These are phyloP conservation scores for Trypoxylon attenuatum DNA, from an alignment of 2,888 invertebrate genomes.

Conservation along the genomic window DNA sequence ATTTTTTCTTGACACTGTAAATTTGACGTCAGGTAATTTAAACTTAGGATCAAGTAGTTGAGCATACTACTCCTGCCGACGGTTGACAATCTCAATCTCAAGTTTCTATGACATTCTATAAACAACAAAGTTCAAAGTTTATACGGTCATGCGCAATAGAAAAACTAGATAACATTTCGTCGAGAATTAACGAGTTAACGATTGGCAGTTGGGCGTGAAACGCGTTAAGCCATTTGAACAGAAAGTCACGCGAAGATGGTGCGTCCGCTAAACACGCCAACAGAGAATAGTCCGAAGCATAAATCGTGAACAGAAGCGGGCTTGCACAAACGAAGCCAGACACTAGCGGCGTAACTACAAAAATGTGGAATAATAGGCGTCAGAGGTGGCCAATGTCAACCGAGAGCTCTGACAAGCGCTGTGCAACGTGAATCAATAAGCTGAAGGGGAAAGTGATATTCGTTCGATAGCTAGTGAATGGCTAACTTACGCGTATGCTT, in stretches of 20 bases:
- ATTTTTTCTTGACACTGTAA: no score
- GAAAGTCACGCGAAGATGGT: slow-evolving; percentile 65
- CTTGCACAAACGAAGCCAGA: slow-evolving; percentile 14
- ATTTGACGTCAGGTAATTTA: no score
- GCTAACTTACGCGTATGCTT: background rate
- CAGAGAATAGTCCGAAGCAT: no score
- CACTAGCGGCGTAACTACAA: slow-evolving; percentile 18
- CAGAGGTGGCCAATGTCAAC: no score
- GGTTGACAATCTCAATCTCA: no score
- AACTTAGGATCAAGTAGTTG: no score
- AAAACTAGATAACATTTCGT: no score
- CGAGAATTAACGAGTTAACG: slow-evolving; percentile 54
- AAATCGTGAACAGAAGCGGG: slow-evolving; percentile 14
- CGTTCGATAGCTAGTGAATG: slow-evolving; percentile 23
- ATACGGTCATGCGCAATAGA: no score
- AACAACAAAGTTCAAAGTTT: no score
- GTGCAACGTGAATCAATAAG: slow-evolving; percentile 36
- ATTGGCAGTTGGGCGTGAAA: slow-evolving; percentile 53
- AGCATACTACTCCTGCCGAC: no score
- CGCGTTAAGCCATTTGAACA: slow-evolving; percentile 52
- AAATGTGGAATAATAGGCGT: slow-evolving; percentile 23
- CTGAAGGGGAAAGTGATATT: slow-evolving; percentile 40
- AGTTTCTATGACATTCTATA: no score
- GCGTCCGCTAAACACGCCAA: slow-evolving; percentile 57
- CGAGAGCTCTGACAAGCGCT: no score